Evolutionary conservation across 2,888 invertebrate species (phyloP), one percentile per base, ranked within the genome.

Genomic region (Dolichomitus sp.): DNA sequence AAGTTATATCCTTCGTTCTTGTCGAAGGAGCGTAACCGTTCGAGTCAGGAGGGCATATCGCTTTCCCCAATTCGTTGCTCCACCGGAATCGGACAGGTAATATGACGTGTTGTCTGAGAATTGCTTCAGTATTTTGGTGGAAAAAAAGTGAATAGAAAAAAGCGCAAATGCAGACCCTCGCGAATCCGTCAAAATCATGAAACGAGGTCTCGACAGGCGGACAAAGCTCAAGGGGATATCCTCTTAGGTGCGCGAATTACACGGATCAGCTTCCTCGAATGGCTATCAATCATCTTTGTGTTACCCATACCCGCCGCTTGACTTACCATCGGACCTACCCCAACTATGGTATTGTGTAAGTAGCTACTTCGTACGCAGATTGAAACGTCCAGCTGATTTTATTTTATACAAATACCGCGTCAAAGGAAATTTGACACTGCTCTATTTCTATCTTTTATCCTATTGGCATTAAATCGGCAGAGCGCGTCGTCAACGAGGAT

Each of bases 251-350:
- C 85, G 89, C 90, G 90, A 93, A 90, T 93, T 91, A 92, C 88
- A 93, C 89, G 93, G 93, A 91, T 92, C 93, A 90, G 87, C 84
- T 85, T 83, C 84, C 88, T 84, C 87, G 87, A 93, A 93, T 93
- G 86, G 86, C 91, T 89, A 93, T 93, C 93, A 92, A 93, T 93
- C 93, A 93, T 85, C 84, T 76, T 66, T 78, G 45, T 77, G 63
- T 65, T 80, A 63, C 75, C 42, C 23, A 73, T 69, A 61, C 70
- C 19, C 42, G 61, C 54, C 59, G 66, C 74, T 69, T 81, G 73
- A 69, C 73, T 81, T 73, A 69, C 63, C 68, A 61, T 69, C 14
- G 63, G 73, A 73, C 68, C 40, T 77, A 45, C 27, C 30, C 45
- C 27, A 50, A 74, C 81, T 57, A n/a, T n/a, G 23, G 14, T 48